These are phyloP conservation scores for Neodiprion pinetum DNA, from an alignment of 1,140 invertebrate genomes.

Conservation along the genomic window DNA sequence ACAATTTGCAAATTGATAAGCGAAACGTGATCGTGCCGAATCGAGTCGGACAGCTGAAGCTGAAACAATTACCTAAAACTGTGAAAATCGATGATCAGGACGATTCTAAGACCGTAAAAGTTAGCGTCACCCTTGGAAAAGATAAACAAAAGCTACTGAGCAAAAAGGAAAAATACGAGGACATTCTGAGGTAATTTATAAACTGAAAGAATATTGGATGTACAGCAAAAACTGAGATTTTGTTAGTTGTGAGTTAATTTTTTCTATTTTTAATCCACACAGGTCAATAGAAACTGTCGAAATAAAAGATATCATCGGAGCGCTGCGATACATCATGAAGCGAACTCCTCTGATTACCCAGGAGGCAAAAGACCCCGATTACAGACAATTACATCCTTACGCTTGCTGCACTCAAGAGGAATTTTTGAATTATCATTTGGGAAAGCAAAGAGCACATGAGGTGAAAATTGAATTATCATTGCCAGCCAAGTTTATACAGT, in stretches of 20 bases:
- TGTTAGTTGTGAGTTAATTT: constrained; percentile 17
- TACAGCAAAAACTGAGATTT: not conserved
- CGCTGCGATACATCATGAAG: constrained; percentile 50
- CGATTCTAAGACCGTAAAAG: constrained; percentile 13
- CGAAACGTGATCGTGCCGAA: constrained; percentile 2
- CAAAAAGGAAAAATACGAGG: constrained; percentile 42
- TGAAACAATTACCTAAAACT: constrained; percentile 4
- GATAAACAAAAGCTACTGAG: constrained; percentile 44
- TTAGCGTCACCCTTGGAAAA: constrained; percentile 36
- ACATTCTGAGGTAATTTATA: constrained; percentile 30
- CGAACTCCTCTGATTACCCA: constrained; percentile 51
- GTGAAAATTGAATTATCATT: constrained; percentile 34
- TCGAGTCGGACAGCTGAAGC: not conserved
- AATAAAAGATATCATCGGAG: constrained; percentile 30
- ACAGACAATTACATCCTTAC: constrained; percentile 60
- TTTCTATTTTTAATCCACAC: constrained; percentile 5
- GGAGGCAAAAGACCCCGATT: constrained; percentile 49
- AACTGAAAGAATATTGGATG: not conserved
- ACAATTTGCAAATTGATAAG: constrained; percentile 19
- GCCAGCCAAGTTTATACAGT: not conserved
- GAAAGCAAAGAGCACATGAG: constrained; percentile 63
- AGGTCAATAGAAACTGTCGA: constrained; percentile 34
- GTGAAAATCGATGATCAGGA: not conserved
- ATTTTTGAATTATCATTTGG: constrained; percentile 60
- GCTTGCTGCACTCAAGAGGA: constrained; percentile 54